These are phyloP conservation scores for Hepsetus odoe DNA, from an alignment of 2,113 vertebrate species.

Conservation along the genomic window DNA sequence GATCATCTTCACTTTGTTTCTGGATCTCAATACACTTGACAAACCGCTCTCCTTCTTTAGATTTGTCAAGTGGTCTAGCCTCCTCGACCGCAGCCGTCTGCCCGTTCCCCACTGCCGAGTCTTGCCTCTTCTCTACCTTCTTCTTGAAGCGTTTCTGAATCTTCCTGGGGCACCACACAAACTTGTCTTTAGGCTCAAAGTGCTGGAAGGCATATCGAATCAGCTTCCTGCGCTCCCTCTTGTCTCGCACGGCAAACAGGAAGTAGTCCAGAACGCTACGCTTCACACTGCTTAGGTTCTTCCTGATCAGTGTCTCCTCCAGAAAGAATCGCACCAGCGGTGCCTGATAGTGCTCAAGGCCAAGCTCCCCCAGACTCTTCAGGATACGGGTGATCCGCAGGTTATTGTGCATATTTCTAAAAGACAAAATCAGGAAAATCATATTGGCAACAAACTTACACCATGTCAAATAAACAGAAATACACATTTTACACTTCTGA, in stretches of 20 bases:
- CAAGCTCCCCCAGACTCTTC: slow-evolving; percentile 94
- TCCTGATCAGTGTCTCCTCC: slow-evolving; percentile 84
- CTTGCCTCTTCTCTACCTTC: slow-evolving; percentile 66
- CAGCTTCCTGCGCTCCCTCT: slow-evolving; percentile 81
- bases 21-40: slow-evolving; percentile 46
- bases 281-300: slow-evolving; percentile 81
- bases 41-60: slow-evolving; percentile 62
- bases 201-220: slow-evolving; percentile 86
- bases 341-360: slow-evolving; percentile 85
- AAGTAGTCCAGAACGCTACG: slow-evolving; percentile 96
- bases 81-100: slow-evolving; percentile 66
- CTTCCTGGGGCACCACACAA: slow-evolving; percentile 88
- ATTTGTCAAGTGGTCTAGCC: slow-evolving; percentile 44
- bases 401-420: slow-evolving; percentile 94
- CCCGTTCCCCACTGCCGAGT: slow-evolving; percentile 53
- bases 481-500: too few relatives aligned
- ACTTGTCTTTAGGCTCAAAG: slow-evolving; percentile 81
- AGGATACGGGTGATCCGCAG: slow-evolving; percentile 94
- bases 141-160: slow-evolving; percentile 79
- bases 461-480: too few relatives aligned
- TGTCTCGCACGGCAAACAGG: slow-evolving; percentile 86
- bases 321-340: slow-evolving; percentile 92
- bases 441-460: background rate
- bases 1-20: slow-evolving; percentile 60
- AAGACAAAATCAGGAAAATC: slow-evolving; percentile 11